These are phyloP conservation scores for Diceros bicornis DNA, from an alignment of 2,797 vertebrate genomes.

Conservation along the genomic window DNA sequence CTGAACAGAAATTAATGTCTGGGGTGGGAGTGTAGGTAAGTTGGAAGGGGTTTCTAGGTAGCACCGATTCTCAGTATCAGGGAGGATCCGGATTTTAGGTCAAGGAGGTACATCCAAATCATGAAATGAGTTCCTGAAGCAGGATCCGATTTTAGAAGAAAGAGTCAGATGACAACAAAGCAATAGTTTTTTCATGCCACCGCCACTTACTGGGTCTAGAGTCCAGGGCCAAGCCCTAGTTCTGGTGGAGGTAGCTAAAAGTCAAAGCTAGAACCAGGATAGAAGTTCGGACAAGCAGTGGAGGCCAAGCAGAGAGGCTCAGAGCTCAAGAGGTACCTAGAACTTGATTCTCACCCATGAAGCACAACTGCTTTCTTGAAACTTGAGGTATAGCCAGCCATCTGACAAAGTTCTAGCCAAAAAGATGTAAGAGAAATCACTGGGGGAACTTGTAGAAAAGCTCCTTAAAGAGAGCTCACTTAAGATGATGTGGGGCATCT, in stretches of 20 bases:
- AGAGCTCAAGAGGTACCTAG: neutral
- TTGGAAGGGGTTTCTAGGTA: neutral
- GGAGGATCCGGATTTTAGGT: neutral
- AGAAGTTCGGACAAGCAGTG: neutral
- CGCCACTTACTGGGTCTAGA: neutral
- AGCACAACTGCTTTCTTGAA: neutral
- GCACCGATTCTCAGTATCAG: neutral
- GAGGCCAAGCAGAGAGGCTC: neutral
- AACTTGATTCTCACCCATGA: neutral
- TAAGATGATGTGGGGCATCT: neutral
- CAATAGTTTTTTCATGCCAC: neutral
- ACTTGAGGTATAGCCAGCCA: neutral
- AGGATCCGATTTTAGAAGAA: conserved; percentile 4
- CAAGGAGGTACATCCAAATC: neutral
- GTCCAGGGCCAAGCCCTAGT: neutral
- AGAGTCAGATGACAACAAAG: neutral
- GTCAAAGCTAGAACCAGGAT: neutral
- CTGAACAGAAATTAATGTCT: neutral
- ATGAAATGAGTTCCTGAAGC: neutral
- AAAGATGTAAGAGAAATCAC: neutral
- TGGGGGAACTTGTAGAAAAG: neutral
- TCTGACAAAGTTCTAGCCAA: neutral
- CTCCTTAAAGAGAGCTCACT: neutral
- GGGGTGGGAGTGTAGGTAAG: neutral
- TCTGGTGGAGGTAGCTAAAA: neutral